Conservation (phyloP, 2,113 vertebrate species). For the Budorcas taxicolor region DNA sequence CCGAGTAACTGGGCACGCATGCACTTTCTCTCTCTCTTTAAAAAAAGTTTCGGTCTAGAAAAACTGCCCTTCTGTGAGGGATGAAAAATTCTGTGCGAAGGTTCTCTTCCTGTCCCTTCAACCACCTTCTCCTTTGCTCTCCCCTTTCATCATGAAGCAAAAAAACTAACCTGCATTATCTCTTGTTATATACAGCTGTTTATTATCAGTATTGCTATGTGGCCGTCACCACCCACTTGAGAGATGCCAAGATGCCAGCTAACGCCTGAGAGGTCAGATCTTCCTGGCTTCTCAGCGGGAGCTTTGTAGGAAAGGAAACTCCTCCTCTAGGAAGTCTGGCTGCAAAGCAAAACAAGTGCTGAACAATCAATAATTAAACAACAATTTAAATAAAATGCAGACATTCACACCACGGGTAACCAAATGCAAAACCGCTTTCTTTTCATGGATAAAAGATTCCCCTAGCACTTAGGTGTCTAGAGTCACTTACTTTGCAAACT, state of each 20-base stretch:
- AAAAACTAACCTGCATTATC: neutral
- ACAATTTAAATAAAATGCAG: neutral
- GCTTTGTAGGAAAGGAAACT: neutral
- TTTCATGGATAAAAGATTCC: neutral
- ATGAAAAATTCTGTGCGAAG: neutral
- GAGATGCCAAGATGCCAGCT: neutral
- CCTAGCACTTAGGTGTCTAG: neutral
- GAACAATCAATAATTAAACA: conserved; percentile 25
- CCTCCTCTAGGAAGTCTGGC: neutral
- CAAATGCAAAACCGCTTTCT: neutral
- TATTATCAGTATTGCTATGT: too few relatives aligned
- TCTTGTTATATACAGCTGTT: neutral
- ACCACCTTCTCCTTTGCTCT: neutral
- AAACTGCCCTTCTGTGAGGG: neutral
- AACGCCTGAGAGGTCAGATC: neutral
- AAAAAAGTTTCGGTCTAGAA: neutral
- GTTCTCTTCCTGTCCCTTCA: neutral
- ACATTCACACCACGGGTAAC: neutral
- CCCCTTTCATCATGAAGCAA: neutral
- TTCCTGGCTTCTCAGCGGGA: neutral
- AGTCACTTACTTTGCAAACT: neutral
- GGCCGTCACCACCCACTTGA: accelerated
- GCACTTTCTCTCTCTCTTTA: neutral
- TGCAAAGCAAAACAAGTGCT: neutral
- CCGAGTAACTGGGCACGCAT: neutral